Base-by-base conservation (phyloP, 2,113 vertebrate species). In the Lagopus leucura region DNA sequence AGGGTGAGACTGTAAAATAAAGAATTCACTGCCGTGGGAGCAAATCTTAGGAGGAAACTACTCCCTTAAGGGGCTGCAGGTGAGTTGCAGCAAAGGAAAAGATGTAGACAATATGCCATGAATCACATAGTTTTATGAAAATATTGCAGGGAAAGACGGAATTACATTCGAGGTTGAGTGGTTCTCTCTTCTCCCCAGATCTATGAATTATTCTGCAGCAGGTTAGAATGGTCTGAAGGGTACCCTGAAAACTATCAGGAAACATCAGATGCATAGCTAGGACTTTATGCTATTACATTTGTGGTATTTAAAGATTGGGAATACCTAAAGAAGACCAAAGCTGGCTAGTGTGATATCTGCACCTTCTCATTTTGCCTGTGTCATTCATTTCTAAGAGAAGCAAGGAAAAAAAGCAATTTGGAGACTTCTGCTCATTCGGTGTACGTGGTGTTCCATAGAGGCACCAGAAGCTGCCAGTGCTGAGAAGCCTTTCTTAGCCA, bases 171-270 rank as follows among this genome's bases (percentile, higher is more conserved):
- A 88, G 21, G 25, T 6, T n/a, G 42, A 19, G 13, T 3, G 27
- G 25, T 55, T 86, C 34, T 32, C 19, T 70, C 34, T 65, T 60
- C 30, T 45, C 38, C 28, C 40, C 45, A 47, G 11, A 55, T 24
- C 36, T 74, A n/a, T 45, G 32, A 86, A 63, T 40, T 58, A 47
- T 7, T 7, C 15, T 75, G 45, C 12, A 8, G 18, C 40, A 50
- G 10, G 13, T 47, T 28, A 36, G 16, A 3, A 15, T 50, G 20
- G 10, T 20, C 50, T 47, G 67, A 84, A 43, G 10, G 17, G 19
- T 18, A 38, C 34, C 40, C 47, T 42, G 21, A 54, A 6, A 20
- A 20, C 17, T 22, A 34, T 2, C 0, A 0, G 57, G 54, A 88
- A 91, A 88, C 24, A 14, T 9, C 1, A 1, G n/a, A 74, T 21